Base-by-base conservation (phyloP, 2,888 invertebrate species). In the Drosophila recens region DNA sequence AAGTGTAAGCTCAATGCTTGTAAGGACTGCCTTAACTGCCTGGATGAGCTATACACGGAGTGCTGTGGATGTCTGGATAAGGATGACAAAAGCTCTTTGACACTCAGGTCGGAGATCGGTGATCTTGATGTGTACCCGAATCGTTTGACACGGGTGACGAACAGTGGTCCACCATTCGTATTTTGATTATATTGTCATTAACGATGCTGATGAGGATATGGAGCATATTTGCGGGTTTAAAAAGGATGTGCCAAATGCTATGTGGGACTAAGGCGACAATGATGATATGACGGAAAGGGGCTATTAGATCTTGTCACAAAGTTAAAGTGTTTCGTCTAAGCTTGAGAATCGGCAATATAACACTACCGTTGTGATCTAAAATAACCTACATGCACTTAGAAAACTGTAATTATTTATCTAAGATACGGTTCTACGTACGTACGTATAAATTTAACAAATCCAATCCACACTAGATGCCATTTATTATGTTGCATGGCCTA, bases 1-100 rank as follows among this genome's bases (percentile, higher is more conserved):
- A 97, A 98, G 92, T 98, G 98, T 93, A 97, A 98, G 91, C 93
- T 97, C 86, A 95, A 95, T 87, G 97, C 97, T 90, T 98, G 98
- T 93, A 96, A 96, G 90, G 97, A 98, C 90, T 99, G 98, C 90
- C 96, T 96, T 89, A 96, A 95, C 88, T 99, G 98, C 91, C 94
- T 99, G 71, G 96, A 96, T 75, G 95, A 96, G 85, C 94, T 98
- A 40, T 98, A 95, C 69, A 96, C 96, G 0, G 93, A 27, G 27
- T 27, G 27, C 8, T 30, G 8, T 30, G 30, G 30, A 30, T 8
- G 30, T 30, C 30, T 30, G 30, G 30, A 6, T 2, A 30, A 8
- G 27, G 6, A 27, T 27, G 27, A 8, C 6, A 27, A 27, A 30
- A 30, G 5, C 8, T 8, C 30, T 30, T 8, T 30, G 30, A 30